Percentiles rank a stretch among this genome's conserved stretches.
These are phyloP conservation scores for Eupithecia subumbrata DNA, from an alignment of 2,888 invertebrate genomes.

Conservation along the genomic window DNA sequence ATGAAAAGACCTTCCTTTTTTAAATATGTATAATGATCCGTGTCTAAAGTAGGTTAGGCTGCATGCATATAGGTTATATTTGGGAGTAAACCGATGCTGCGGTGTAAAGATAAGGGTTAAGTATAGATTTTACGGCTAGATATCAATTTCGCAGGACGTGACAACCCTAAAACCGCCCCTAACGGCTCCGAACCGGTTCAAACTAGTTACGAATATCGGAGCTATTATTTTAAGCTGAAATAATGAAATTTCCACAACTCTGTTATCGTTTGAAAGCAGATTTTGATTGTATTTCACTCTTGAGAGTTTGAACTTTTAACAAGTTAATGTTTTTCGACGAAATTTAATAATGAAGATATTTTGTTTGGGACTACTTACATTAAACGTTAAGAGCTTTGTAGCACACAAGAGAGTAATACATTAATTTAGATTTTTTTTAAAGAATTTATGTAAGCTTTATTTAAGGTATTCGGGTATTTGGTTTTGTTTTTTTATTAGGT, in stretches of 20 bases:
- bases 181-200: conserved; percentile 21
- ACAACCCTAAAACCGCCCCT: conserved; percentile 22
- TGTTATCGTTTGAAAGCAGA: conserved; percentile 38
- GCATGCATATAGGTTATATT: neutral
- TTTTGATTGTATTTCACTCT: conserved; percentile 37
- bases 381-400: conserved; percentile 14
- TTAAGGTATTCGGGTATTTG: neutral
- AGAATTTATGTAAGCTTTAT: conserved; percentile 1
- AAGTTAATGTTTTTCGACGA: conserved; percentile 40
- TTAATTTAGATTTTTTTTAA: conserved; percentile 6
- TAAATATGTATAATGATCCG: neutral
- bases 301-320: conserved; percentile 37
- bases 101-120: conserved; percentile 14
- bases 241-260: conserved; percentile 41
- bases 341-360: conserved; percentile 38
- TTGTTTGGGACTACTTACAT: conserved; percentile 18
- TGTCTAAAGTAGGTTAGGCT: neutral
- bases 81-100: neutral
- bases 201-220: conserved; percentile 36
- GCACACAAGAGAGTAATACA: conserved; percentile 14
- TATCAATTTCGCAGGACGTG: conserved; percentile 23
- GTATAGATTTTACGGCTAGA: conserved; percentile 16
- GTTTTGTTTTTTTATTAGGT: no score
- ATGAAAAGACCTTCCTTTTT: neutral
- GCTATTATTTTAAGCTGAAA: conserved; percentile 35